Evolutionary conservation across 2,113 vertebrate species (phyloP).

Genomic region (Pomatostomus ruficeps): DNA sequence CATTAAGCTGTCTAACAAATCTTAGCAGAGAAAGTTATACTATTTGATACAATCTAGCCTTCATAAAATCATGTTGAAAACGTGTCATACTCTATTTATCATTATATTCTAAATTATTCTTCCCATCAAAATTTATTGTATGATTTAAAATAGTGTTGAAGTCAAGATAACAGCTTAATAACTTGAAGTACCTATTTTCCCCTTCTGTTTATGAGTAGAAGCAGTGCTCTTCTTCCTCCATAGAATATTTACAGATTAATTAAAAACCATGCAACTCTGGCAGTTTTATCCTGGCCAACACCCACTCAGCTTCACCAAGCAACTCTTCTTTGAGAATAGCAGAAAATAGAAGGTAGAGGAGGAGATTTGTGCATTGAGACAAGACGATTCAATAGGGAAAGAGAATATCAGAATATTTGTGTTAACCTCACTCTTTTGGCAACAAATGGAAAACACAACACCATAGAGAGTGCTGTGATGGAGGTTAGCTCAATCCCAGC

Average conservation of each 20-base stretch:
- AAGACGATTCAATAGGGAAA: neutral
- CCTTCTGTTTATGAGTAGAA: neutral
- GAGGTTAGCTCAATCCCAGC: neutral
- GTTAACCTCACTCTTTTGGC: neutral
- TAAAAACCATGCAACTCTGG: neutral
- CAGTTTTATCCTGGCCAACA: neutral
- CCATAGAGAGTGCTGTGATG: neutral
- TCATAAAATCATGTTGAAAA: neutral
- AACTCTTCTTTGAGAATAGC: neutral
- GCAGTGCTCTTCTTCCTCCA: neutral
- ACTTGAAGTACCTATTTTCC: neutral
- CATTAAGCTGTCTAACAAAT: neutral
- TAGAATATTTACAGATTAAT: neutral
- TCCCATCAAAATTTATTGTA: neutral
- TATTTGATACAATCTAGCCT: neutral
- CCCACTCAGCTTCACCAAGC: neutral
- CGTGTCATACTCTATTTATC: neutral
- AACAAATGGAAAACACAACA: neutral
- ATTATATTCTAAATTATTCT: neutral
- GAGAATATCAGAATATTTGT: neutral
- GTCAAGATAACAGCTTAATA: neutral
- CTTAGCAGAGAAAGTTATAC: neutral
- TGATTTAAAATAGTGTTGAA: neutral
- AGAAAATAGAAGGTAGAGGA: neutral
- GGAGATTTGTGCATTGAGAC: neutral